Conservation (phyloP, 1,140 invertebrate genomes). For the Lordiphosa stackelbergi region DNA sequence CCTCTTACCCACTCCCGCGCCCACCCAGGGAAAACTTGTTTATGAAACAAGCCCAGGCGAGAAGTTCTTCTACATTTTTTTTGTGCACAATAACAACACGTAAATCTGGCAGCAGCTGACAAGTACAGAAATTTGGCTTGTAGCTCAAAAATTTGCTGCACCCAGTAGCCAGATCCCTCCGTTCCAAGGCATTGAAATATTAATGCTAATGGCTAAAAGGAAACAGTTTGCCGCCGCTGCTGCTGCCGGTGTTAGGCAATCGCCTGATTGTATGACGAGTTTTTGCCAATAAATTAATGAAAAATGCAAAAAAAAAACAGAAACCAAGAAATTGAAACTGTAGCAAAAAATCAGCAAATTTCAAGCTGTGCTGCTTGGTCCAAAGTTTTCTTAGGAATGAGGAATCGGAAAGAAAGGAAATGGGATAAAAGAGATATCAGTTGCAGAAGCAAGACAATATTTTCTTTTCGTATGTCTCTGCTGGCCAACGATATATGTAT, state of each 20-base stretch:
- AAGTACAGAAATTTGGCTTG: slow-evolving; percentile 52
- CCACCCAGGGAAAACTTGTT: slow-evolving; percentile 44
- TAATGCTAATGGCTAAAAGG: slow-evolving; percentile 65
- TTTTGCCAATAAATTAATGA: slow-evolving; percentile 62
- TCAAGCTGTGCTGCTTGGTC: slow-evolving; percentile 12
- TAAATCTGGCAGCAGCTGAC: slow-evolving; percentile 66
- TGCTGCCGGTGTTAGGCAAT: slow-evolving; percentile 34
- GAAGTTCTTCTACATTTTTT: slow-evolving; percentile 25
- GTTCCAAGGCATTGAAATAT: slow-evolving; percentile 59
- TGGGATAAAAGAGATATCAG: too few relatives aligned
- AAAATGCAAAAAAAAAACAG: slow-evolving; percentile 41
- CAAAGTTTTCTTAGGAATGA: slow-evolving; percentile 22
- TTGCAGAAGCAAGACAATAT: too few relatives aligned
- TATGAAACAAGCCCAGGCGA: slow-evolving; percentile 52
- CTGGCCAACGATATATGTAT: too few relatives aligned
- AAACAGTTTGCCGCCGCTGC: slow-evolving; percentile 40
- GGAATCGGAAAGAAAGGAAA: slow-evolving; percentile 10
- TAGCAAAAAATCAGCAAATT: slow-evolving; percentile 25
- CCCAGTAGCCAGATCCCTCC: background rate
- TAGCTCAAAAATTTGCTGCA: slow-evolving; percentile 50
- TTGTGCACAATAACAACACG: slow-evolving; percentile 56
- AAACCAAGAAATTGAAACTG: too few relatives aligned
- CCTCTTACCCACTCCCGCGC: slow-evolving; percentile 3
- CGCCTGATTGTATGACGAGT: slow-evolving; percentile 62
- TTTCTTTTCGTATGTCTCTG: too few relatives aligned